phyloP scores from a whole-genome alignment of 2,113 vertebrate species.

The Phaethornis superciliosus region DNA sequence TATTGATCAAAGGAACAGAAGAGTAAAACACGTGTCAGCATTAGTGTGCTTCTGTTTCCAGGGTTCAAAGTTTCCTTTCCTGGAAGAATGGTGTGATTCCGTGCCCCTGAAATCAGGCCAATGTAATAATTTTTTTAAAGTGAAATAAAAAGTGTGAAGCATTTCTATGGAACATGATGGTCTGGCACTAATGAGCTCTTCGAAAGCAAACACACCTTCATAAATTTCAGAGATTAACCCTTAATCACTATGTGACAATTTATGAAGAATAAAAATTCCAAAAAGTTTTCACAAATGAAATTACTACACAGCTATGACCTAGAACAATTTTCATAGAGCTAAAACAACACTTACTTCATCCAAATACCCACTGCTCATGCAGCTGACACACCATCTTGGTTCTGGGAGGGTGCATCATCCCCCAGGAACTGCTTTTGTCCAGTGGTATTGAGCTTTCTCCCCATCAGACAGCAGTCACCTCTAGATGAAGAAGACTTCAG shows the following conservation, averaged over 20 bases:
- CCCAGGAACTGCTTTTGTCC: background rate
- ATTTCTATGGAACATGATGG: background rate
- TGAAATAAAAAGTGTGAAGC: background rate
- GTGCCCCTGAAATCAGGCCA: background rate
- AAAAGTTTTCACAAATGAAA: background rate
- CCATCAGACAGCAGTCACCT: background rate
- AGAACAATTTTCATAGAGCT: background rate
- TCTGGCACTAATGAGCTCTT: background rate
- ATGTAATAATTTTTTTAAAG: background rate
- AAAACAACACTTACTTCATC: background rate
- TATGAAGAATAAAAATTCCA: background rate
- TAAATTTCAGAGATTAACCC: background rate
- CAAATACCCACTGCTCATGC: rapidly evolving
- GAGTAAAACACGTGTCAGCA: constrained; percentile 8
- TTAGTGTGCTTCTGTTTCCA: background rate
- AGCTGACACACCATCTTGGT: background rate
- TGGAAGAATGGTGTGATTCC: background rate
- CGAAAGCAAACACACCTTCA: background rate
- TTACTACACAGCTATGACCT: background rate
- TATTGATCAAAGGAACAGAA: constrained; percentile 33
- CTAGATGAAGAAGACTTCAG: background rate
- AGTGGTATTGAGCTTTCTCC: background rate
- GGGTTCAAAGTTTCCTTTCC: background rate
- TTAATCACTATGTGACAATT: background rate
- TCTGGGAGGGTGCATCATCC: background rate